These are phyloP conservation scores for Drosophila setosimentum DNA, from an alignment of 2,888 invertebrate species.

Conservation along the genomic window DNA sequence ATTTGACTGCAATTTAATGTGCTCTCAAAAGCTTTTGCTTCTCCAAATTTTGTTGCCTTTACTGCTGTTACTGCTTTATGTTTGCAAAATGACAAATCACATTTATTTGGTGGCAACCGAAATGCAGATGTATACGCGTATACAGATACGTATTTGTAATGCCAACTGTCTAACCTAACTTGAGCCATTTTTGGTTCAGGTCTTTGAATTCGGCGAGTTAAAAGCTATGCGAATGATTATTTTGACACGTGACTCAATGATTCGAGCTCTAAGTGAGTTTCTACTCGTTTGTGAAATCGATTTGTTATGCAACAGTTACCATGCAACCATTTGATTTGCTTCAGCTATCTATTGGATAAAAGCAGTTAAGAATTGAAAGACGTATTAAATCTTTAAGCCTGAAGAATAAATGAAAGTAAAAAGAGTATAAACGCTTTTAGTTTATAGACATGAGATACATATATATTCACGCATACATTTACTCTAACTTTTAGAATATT, in stretches of 20 bases:
- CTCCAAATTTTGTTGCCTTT: slow-evolving; percentile 24
- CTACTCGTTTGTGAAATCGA: slow-evolving; percentile 33
- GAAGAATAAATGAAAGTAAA: neutral
- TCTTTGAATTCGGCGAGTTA: slow-evolving; percentile 36
- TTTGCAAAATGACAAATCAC: slow-evolving; percentile 81
- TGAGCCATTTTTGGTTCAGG: slow-evolving; percentile 36
- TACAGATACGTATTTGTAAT: slow-evolving; percentile 3
- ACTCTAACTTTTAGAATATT: neutral
- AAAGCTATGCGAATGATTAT: slow-evolving; percentile 58
- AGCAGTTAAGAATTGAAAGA: neutral
- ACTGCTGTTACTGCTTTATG: slow-evolving; percentile 51
- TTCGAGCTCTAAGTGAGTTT: slow-evolving; percentile 15
- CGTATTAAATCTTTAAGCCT: neutral
- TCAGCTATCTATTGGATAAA: slow-evolving; percentile 4
- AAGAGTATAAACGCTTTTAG: neutral
- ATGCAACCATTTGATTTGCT: slow-evolving; percentile 19
- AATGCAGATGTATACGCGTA: slow-evolving; percentile 1
- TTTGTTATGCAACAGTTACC: slow-evolving; percentile 39
- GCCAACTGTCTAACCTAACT: slow-evolving; percentile 18
- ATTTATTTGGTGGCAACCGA: slow-evolving; percentile 67
- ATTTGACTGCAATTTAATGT: slow-evolving; percentile 82
- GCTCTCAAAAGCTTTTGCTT: slow-evolving; percentile 49
- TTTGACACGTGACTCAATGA: slow-evolving; percentile 54
- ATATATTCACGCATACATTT: neutral
- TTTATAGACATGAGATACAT: neutral